Conservation (phyloP, 2,797 vertebrate genomes). For the Molossus alvarezi region DNA sequence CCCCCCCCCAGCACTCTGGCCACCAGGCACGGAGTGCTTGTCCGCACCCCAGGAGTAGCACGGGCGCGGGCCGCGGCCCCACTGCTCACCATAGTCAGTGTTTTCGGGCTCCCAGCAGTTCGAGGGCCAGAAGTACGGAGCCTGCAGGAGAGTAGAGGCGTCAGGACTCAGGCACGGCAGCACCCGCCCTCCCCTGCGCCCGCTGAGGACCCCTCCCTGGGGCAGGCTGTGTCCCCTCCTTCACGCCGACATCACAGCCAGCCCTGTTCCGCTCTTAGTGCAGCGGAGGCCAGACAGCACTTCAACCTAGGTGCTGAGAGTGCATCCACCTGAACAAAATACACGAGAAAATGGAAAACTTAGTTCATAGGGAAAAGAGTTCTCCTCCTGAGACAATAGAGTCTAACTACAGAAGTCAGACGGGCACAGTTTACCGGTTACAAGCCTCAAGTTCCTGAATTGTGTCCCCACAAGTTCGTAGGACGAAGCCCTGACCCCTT, state of each 20-base stretch:
- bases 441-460: not conserved
- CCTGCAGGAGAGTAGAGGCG: slow-evolving; percentile 90
- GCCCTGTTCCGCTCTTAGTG: not conserved
- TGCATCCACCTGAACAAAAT: slow-evolving; percentile 40
- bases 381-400: not conserved
- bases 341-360: not conserved
- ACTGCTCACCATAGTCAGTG: slow-evolving; percentile 96
- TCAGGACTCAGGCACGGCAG: not conserved
- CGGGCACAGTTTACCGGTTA: not conserved
- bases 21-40: not conserved
- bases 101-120: slow-evolving; percentile 99
- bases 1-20: rapidly evolving
- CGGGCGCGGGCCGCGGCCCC: not conserved
- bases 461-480: not conserved
- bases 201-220: not conserved
- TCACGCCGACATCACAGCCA: not conserved
- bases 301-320: not conserved
- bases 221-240: not conserved
- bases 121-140: slow-evolving; percentile 98
- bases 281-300: not conserved
- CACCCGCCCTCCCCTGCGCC: not conserved
- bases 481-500: not conserved
- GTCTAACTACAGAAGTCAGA: not conserved
- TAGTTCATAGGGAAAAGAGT: not conserved
- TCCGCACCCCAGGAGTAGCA: not conserved